Evolutionary conservation across 2,888 invertebrate species (phyloP).

Genomic region (Drepanosiphum platanoidis): DNA sequence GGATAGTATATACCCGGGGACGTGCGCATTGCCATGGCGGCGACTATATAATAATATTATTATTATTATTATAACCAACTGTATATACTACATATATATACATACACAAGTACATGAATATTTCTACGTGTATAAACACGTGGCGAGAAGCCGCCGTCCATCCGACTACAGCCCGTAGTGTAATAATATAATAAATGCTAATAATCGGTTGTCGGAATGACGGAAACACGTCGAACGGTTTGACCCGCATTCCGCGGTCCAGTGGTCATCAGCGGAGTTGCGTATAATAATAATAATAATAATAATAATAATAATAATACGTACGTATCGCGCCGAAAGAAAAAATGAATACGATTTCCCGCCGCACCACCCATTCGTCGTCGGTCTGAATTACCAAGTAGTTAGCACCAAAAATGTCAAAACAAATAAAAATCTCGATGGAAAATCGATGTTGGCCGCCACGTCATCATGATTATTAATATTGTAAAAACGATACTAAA

Average conservation of each 20-base stretch:
- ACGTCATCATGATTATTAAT: too few species aligned
- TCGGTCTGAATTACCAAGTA: too few species aligned
- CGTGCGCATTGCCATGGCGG: background rate
- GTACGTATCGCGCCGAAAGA: background rate
- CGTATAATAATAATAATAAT: too few species aligned
- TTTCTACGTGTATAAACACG: constrained; percentile 4
- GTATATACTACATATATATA: too few species aligned
- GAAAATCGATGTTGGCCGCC: too few species aligned
- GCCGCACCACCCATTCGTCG: constrained; percentile 20
- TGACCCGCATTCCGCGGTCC: constrained; percentile 62
- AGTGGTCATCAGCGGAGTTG: constrained; percentile 13
- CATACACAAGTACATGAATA: background rate
- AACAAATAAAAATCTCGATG: too few species aligned
- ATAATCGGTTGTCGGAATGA: constrained; percentile 61
- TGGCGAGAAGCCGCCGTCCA: too few species aligned
- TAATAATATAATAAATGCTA: constrained; percentile 53
- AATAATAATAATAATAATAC: too few species aligned
- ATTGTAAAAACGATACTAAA: too few species aligned
- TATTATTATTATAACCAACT: background rate
- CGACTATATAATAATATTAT: constrained; percentile 19
- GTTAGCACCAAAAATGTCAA: too few species aligned
- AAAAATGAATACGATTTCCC: constrained; percentile 4
- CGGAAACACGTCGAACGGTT: constrained; percentile 57
- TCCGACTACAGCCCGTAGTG: background rate
- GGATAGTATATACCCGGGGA: background rate